A percentile compares a stretch with the other conserved stretches of the same genome.
Evolutionary conservation across 2,113 vertebrate genomes (phyloP).

Genomic region (Leptosomus discolor): DNA sequence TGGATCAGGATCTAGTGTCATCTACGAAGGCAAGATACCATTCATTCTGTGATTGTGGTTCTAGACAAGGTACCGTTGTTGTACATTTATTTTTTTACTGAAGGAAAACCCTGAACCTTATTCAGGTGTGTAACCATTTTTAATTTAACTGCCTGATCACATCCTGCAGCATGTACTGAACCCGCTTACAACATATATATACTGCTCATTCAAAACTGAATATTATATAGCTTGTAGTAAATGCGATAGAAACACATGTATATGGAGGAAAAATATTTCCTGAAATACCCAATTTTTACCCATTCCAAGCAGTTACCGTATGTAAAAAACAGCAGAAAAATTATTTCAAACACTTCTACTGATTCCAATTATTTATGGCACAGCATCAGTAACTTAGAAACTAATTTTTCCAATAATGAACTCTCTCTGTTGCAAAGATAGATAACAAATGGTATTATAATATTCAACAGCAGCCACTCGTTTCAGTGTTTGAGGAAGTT

Average conservation of each 20-base stretch:
- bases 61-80: not conserved
- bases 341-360: constrained; percentile 2
- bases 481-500: constrained; percentile 28
- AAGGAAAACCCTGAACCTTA: not conserved
- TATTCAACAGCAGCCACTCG: constrained; percentile 49
- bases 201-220: not conserved
- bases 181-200: not conserved
- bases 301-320: constrained; percentile 2
- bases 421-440: constrained; percentile 48
- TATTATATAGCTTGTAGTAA: not conserved
- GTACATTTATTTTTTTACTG: not conserved
- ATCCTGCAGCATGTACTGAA: not conserved
- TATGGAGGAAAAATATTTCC: not conserved
- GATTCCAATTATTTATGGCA: constrained; percentile 56
- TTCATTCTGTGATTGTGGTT: not conserved
- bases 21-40: not conserved
- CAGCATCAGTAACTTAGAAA: constrained; percentile 59
- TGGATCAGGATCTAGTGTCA: not conserved
- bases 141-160: not conserved
- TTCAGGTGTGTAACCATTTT: not conserved
- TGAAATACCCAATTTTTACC: not conserved
- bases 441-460: constrained; percentile 32
- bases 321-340: constrained; percentile 46
- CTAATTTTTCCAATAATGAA: constrained; percentile 72
- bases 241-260: not conserved